phyloP scores from a whole-genome alignment of 2,888 invertebrate species.

The Amphipyra tragopoginis region DNA sequence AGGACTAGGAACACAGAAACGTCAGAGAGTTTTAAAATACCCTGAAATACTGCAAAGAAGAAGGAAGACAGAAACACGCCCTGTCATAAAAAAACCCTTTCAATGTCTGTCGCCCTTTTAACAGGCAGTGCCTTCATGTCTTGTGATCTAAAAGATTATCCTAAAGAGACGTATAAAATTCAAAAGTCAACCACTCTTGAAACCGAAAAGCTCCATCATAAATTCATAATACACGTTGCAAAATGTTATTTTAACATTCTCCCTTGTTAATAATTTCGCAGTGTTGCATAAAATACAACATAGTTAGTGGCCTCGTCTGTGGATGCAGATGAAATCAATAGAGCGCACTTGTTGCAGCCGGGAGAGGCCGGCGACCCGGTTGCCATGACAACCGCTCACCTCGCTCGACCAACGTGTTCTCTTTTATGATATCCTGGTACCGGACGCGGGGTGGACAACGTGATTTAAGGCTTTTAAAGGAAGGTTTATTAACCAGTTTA shows the following conservation, averaged over 20 bases:
- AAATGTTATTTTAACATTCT: constrained; percentile 28
- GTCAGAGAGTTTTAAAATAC: neutral
- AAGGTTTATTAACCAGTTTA: too few relatives aligned
- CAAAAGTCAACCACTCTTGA: neutral
- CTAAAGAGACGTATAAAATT: too few relatives aligned
- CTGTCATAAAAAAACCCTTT: too few relatives aligned
- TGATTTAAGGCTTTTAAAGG: neutral
- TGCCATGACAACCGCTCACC: constrained; percentile 61
- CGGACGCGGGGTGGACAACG: constrained; percentile 13
- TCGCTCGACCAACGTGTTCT: constrained; percentile 29
- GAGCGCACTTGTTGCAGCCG: constrained; percentile 68
- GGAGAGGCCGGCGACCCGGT: constrained; percentile 62
- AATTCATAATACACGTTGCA: neutral
- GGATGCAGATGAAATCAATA: constrained; percentile 69
- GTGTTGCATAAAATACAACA: constrained; percentile 36
- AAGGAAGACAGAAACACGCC: too few relatives aligned
- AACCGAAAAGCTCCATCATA: neutral
- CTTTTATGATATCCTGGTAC: constrained; percentile 49
- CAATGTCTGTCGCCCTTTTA: too few relatives aligned
- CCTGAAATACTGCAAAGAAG: too few relatives aligned
- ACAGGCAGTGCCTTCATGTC: too few relatives aligned
- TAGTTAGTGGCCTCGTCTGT: constrained; percentile 25
- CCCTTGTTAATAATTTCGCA: constrained; percentile 15
- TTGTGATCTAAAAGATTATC: too few relatives aligned
- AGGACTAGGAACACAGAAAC: constrained; percentile 10